Percentiles rank a stretch among this genome's conserved stretches.
Evolutionary conservation across 2,888 invertebrate genomes (phyloP).

Genomic region (Willowsia nigromaculata): DNA sequence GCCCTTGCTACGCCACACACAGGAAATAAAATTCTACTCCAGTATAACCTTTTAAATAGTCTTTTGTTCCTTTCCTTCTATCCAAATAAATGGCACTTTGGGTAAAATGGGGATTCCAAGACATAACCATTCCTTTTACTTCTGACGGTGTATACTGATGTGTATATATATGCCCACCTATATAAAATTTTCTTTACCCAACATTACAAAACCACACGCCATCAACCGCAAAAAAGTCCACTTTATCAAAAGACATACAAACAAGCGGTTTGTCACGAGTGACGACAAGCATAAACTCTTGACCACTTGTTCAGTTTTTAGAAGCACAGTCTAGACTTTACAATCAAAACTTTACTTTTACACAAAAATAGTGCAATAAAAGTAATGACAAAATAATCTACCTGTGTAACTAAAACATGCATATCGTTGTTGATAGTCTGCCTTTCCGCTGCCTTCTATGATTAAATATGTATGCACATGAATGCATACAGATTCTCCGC

Average conservation of each 20-base stretch:
- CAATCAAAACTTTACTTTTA: conserved; percentile 7
- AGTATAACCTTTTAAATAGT: conserved; percentile 35
- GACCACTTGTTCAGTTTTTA: too few species aligned
- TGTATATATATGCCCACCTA: neutral
- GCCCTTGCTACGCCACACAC: neutral
- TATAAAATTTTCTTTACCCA: neutral
- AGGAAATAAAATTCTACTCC: neutral
- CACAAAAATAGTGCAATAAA: conserved; percentile 28
- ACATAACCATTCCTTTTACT: neutral
- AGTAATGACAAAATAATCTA: conserved; percentile 49
- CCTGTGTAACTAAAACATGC: neutral
- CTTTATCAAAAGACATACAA: conserved; percentile 26
- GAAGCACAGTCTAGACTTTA: conserved; percentile 14
- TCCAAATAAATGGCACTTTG: neutral
- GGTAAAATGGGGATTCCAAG: neutral
- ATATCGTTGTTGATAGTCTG: neutral
- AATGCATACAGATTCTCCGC: neutral
- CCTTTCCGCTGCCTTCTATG: neutral
- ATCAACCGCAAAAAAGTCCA: conserved; percentile 40
- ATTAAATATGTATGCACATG: neutral
- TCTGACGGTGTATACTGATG: neutral
- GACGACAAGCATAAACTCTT: conserved; percentile 18
- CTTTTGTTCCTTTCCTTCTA: neutral
- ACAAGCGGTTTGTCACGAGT: conserved; percentile 31
- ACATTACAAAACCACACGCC: neutral